Base-by-base conservation (phyloP, 2,888 invertebrate species). In the Pycnomerus fuliginosus region DNA sequence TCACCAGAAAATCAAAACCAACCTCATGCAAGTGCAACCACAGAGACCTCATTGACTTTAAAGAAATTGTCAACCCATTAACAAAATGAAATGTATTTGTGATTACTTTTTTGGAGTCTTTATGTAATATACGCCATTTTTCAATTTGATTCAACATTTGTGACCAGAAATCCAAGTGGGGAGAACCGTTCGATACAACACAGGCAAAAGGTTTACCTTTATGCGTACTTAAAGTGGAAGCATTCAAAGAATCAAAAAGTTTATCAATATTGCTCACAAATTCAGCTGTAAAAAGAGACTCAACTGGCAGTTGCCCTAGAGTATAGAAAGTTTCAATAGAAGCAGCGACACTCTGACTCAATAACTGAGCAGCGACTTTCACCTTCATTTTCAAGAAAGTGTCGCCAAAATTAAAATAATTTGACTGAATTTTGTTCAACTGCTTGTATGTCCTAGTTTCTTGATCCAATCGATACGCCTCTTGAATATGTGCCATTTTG, bases 131-230 rank as follows among this genome's bases (percentile, higher is more conserved):
- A 29, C 37, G 35, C 47, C 39, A 40, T 8, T 47, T 29, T 17
- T 16, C 30, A 31, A 50, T 29, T 44, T 40, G 36, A 5, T 11
- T 34, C 3, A 50, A 3, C 5, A 44, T 20, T 11, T 36, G 7
- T 5, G 30, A 24, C 43, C 43, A 51, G 35, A 48, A 51, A 7
- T 32, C 12, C 8, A 43, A 15, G 37, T 45, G 44, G 5, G 28
- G 29, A 15, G 52, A 38, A 17, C 23, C 17, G 4, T 41, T 23
- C 13, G 35, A 28, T 13, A 50, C 12, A 11, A 22, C 43, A 39
- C 43, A 41, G 33, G 36, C 15, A 38, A 32, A 47, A 35, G 22
- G 28, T 48, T 44, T 44, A 10, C 42, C 47, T 10, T 51, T 42
- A 1, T n/a, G n/a, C n/a, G n/a, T n/a, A n/a, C n/a, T n/a, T n/a